Conservation (phyloP, 2,113 vertebrate species). For the Tachysurus fulvidraco region DNA sequence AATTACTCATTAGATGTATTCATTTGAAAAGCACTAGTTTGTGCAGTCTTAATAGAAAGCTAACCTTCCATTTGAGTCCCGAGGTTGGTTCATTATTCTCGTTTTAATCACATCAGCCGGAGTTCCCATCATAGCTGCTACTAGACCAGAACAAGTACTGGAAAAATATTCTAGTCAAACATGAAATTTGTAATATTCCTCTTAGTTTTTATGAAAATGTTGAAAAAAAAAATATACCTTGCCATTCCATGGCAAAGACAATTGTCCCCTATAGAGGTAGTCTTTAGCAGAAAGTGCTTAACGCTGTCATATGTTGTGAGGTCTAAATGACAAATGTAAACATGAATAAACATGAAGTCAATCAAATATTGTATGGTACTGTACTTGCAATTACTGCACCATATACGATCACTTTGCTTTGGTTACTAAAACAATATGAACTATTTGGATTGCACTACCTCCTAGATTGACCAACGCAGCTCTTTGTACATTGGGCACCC, state of each 20-base stretch:
- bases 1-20: background rate
- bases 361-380: background rate
- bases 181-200: background rate
- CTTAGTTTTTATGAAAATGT: background rate
- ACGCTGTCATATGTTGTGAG: constrained; percentile 84
- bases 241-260: constrained; percentile 78
- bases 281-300: constrained; percentile 81
- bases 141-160: constrained; percentile 78
- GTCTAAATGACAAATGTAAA: constrained; percentile 63
- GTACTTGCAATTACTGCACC: background rate
- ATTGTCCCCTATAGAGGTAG: constrained; percentile 77
- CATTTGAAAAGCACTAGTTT: background rate
- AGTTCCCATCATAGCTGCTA: constrained; percentile 82
- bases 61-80: constrained; percentile 78
- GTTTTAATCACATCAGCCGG: constrained; percentile 86
- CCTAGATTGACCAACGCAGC: constrained; percentile 86
- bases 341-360: background rate
- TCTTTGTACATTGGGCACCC: constrained; percentile 85
- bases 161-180: background rate
- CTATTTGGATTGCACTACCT: constrained; percentile 65
- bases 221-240: constrained; percentile 62
- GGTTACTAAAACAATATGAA: background rate
- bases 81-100: constrained; percentile 85
- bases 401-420: background rate
- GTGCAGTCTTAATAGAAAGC: background rate